These are phyloP conservation scores for Hiodon alosoides DNA, from an alignment of 2,113 vertebrate genomes.

Conservation along the genomic window DNA sequence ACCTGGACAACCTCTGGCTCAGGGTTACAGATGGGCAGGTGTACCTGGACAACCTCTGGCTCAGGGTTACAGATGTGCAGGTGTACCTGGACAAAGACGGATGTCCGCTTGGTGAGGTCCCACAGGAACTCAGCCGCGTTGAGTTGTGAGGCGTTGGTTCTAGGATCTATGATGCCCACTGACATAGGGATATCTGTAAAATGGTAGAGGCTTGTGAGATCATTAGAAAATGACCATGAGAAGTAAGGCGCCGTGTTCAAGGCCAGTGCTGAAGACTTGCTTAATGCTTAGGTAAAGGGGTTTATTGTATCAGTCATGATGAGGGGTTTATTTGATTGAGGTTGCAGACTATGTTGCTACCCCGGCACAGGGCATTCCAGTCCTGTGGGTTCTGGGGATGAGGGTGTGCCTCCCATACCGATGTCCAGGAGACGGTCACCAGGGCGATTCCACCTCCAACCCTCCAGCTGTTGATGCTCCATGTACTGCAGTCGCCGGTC, in stretches of 20 bases:
- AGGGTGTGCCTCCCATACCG: constrained; percentile 56
- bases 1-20: too few species aligned
- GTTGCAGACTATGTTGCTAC: not conserved
- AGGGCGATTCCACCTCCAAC: constrained; percentile 94
- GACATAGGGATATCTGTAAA: constrained; percentile 75
- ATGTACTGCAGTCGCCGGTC: constrained; percentile 93
- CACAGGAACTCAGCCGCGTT: constrained; percentile 78
- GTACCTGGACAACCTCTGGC: not conserved
- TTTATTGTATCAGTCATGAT: not conserved
- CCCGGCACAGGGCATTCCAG: not conserved
- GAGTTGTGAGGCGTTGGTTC: constrained; percentile 72
- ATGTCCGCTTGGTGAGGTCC: constrained; percentile 76
- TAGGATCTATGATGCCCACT: constrained; percentile 75
- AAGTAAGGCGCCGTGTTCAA: too few species aligned
- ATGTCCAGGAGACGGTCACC: constrained; percentile 93
- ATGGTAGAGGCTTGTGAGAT: too few species aligned
- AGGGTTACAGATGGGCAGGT: not conserved
- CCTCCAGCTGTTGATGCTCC: constrained; percentile 94
- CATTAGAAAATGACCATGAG: not conserved
- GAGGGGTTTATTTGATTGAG: too few species aligned
- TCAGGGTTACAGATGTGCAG: not conserved
- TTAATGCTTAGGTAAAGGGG: not conserved
- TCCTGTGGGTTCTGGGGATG: not conserved
- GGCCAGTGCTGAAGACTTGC: not conserved
- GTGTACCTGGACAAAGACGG: constrained; percentile 78